These are phyloP conservation scores for Brachionus asplanchnoidis DNA, from an alignment of 1,140 invertebrate species.

Conservation along the genomic window DNA sequence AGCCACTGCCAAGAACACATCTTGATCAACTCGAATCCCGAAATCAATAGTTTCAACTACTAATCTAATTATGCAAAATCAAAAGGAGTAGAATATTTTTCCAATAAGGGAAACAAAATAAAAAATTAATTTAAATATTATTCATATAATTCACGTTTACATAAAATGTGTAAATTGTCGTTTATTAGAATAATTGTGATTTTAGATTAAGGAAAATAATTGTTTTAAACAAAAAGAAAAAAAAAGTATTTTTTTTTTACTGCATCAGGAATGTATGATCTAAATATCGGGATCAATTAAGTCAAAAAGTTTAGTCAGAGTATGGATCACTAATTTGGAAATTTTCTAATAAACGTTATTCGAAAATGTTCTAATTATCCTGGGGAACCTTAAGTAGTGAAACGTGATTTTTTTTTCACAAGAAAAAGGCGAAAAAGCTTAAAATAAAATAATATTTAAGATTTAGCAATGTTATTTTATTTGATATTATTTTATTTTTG, in stretches of 20 bases:
- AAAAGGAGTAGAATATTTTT: not conserved
- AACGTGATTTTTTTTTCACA: slow-evolving; percentile 12
- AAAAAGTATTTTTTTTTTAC: not conserved
- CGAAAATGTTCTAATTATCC: slow-evolving; percentile 14
- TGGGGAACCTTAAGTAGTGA: slow-evolving; percentile 13
- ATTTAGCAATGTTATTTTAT: not conserved
- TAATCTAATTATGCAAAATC: not conserved
- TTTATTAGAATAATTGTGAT: not conserved
- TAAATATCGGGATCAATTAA: not conserved
- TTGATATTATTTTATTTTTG: not conserved
- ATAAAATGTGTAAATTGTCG: slow-evolving; percentile 28
- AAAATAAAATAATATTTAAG: not conserved
- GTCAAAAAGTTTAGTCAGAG: not conserved
- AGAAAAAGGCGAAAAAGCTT: not conserved
- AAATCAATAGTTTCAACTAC: slow-evolving; percentile 2
- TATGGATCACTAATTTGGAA: not conserved
- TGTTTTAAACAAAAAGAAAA: not conserved
- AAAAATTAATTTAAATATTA: slow-evolving; percentile 35
- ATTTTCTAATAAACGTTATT: not conserved
- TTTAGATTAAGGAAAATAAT: slow-evolving; percentile 2
- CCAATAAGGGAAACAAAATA: not conserved
- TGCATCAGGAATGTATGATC: not conserved
- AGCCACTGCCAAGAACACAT: not conserved
- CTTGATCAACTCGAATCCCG: not conserved
- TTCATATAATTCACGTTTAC: slow-evolving; percentile 38